Evolutionary conservation across 1,140 invertebrate species (phyloP).

Genomic region (Macrosteles quadrilineatus): DNA sequence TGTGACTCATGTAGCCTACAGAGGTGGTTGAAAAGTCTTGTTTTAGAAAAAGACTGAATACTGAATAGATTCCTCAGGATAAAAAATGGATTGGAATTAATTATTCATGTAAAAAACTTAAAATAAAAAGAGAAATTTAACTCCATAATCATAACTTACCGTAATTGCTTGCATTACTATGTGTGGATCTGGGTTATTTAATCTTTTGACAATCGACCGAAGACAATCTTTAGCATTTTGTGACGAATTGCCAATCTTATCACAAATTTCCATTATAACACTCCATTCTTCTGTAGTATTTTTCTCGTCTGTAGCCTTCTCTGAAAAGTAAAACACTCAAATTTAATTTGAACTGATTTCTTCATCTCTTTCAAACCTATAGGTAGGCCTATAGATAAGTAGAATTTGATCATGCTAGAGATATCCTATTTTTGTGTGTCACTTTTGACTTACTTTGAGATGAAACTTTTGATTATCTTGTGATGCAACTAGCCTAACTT

Average conservation of each 20-base stretch:
- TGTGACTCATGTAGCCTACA: too few relatives aligned
- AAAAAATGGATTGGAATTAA: too few relatives aligned
- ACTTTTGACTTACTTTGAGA: background rate
- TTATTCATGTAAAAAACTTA: too few relatives aligned
- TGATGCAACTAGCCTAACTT: too few relatives aligned
- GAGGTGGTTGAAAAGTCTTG: too few relatives aligned
- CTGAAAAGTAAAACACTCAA: too few relatives aligned
- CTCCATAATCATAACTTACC: too few relatives aligned
- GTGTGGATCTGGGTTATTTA: constrained; percentile 91
- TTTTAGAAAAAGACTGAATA: too few relatives aligned
- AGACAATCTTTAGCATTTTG: constrained; percentile 84
- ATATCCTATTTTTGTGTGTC: background rate
- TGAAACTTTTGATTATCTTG: too few relatives aligned
- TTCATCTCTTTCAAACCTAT: constrained; percentile 24
- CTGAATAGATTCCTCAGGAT: too few relatives aligned
- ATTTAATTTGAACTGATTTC: background rate
- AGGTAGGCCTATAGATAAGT: background rate
- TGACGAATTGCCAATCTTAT: constrained; percentile 75
- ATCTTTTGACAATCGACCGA: constrained; percentile 79
- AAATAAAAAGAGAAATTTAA: too few relatives aligned
- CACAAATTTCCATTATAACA: constrained; percentile 92
- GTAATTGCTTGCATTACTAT: constrained; percentile 89
- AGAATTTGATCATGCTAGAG: background rate
- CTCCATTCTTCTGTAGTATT: constrained; percentile 93
- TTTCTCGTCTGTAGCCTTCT: constrained; percentile 93